Conservation (phyloP, 2,797 vertebrate species). For the Decapterus maruadsi region DNA sequence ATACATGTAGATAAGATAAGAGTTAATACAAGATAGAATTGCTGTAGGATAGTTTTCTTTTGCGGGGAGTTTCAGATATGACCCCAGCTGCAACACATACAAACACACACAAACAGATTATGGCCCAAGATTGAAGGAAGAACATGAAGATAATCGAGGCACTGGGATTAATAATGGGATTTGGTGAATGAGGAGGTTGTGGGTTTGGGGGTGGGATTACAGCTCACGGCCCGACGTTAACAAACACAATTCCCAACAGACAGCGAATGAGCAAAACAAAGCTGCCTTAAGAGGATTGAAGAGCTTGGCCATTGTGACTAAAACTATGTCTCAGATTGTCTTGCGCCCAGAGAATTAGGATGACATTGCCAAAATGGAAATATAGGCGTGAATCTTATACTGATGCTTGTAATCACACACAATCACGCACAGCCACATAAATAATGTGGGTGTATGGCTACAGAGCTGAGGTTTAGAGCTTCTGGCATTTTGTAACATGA, state of each 20-base stretch:
- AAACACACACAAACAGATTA: constrained; percentile 54
- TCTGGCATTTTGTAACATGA: background rate
- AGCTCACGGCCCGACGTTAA: constrained; percentile 44
- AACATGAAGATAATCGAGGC: constrained; percentile 67
- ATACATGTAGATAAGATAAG: constrained; percentile 21
- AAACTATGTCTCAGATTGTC: constrained; percentile 63
- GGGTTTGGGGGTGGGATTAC: constrained; percentile 62
- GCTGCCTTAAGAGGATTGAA: constrained; percentile 74
- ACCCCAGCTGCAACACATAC: constrained; percentile 31
- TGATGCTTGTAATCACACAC: constrained; percentile 15
- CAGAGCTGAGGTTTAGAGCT: background rate
- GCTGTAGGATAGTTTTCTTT: constrained; percentile 41
- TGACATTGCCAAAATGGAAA: constrained; percentile 64
- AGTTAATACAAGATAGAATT: constrained; percentile 29
- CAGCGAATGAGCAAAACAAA: constrained; percentile 76
- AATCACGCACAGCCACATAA: constrained; percentile 6
- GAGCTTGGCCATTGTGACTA: constrained; percentile 54
- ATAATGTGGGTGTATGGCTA: background rate
- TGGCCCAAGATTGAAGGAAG: constrained; percentile 53
- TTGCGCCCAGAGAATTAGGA: constrained; percentile 59
- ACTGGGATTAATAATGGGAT: constrained; percentile 72
- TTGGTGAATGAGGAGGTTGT: constrained; percentile 34
- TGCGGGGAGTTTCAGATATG: constrained; percentile 33
- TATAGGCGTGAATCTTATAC: constrained; percentile 35
- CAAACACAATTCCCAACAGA: constrained; percentile 70